Evolutionary conservation across 1,140 invertebrate genomes (phyloP).

Genomic region (Lasaia peninsularis): DNA sequence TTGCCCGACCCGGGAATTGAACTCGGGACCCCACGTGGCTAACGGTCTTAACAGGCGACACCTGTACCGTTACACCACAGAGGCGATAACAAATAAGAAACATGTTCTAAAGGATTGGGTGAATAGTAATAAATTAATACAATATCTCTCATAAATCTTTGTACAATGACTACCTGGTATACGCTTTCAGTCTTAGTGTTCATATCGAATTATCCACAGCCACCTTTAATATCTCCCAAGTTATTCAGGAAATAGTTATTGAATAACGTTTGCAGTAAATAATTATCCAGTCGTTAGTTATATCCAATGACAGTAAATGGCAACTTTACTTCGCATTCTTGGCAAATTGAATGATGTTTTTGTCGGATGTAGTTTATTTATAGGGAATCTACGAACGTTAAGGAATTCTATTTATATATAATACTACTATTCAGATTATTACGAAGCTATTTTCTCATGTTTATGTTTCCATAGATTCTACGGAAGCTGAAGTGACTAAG

Average conservation of each 20-base stretch:
- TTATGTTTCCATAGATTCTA: not conserved
- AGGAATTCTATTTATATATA: not conserved
- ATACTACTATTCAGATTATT: constrained; percentile 1
- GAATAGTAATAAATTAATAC: too few relatives aligned
- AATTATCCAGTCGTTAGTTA: not conserved
- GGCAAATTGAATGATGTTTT: constrained; percentile 35
- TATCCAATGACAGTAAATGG: constrained; percentile 1
- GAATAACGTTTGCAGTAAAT: not conserved
- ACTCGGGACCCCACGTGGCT: too few relatives aligned
- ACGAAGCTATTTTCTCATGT: not conserved
- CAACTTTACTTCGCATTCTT: constrained; percentile 32
- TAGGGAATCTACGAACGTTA: constrained; percentile 7
- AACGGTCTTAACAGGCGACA: too few relatives aligned
- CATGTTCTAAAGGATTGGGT: too few relatives aligned
- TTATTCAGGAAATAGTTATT: not conserved
- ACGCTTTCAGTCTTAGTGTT: too few relatives aligned
- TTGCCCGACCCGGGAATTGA: too few relatives aligned
- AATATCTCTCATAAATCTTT: too few relatives aligned
- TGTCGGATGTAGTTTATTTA: constrained; percentile 38
- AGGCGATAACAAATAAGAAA: too few relatives aligned
- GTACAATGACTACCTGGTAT: too few relatives aligned
- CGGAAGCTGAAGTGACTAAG: not conserved
- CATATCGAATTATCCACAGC: too few relatives aligned
- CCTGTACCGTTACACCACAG: too few relatives aligned
- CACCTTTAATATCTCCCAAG: too few relatives aligned